These are phyloP conservation scores for Pocota personata DNA, from an alignment of 2,888 invertebrate species.

Conservation along the genomic window DNA sequence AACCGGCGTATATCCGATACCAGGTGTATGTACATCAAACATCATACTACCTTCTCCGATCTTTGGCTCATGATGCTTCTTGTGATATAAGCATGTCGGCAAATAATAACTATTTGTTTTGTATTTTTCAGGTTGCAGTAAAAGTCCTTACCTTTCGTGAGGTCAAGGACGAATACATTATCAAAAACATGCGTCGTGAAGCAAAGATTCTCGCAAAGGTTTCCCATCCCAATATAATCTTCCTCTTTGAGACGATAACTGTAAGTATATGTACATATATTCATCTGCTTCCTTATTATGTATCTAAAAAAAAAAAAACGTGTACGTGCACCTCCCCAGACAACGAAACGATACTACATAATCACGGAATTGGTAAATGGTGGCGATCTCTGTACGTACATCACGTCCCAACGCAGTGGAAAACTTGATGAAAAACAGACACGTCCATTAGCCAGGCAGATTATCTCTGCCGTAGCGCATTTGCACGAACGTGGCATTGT, in stretches of 20 bases:
- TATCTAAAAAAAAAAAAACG: too few species aligned
- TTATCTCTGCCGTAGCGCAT: conserved; percentile 87
- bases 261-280: conserved; percentile 64
- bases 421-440: conserved; percentile 85
- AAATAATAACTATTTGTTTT: too few species aligned
- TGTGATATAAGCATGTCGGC: too few species aligned
- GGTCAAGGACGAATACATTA: conserved; percentile 89
- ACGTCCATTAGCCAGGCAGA: conserved; percentile 85
- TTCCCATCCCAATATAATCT: conserved; percentile 89
- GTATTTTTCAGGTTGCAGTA: conserved; percentile 90
- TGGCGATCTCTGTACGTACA: conserved; percentile 87
- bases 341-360: conserved; percentile 88
- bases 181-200: conserved; percentile 88
- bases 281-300: not conserved
- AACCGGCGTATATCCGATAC: too few species aligned
- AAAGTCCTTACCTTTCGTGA: conserved; percentile 89
- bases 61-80: too few species aligned
- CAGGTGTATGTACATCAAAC: too few species aligned
- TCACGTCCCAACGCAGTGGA: conserved; percentile 85
- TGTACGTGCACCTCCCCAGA: conserved; percentile 83
- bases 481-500: conserved; percentile 88
- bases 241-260: conserved; percentile 85
- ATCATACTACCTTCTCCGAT: too few species aligned
- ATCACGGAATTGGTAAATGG: conserved; percentile 89
- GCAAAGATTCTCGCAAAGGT: conserved; percentile 88